Evolutionary conservation across 2,888 invertebrate genomes (phyloP).

Genomic region (Tuta absoluta): DNA sequence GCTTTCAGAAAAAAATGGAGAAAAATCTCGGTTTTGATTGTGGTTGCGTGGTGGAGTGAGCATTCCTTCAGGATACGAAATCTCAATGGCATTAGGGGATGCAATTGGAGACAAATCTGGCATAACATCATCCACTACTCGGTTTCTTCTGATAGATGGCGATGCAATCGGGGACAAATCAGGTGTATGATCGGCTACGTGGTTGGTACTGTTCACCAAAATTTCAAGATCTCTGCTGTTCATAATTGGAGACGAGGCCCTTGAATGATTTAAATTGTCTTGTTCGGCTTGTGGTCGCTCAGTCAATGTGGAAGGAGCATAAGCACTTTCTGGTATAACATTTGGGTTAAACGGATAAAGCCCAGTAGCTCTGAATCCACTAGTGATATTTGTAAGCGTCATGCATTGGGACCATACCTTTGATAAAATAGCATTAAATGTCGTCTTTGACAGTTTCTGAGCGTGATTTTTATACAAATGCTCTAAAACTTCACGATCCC

Average conservation of each 20-base stretch:
- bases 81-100: too few species aligned
- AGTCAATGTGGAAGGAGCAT: background rate
- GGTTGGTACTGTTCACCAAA: slow-evolving; percentile 6
- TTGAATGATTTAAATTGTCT: background rate
- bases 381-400: slow-evolving; percentile 16
- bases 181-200: slow-evolving; percentile 23
- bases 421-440: background rate
- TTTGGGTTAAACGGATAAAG: slow-evolving; percentile 22
- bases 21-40: too few species aligned
- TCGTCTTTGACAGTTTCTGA: slow-evolving; percentile 30
- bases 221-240: too few species aligned
- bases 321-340: slow-evolving; percentile 21
- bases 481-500: background rate
- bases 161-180: too few species aligned
- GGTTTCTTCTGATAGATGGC: too few species aligned
- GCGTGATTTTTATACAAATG: slow-evolving; percentile 32
- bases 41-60: too few species aligned
- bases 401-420: slow-evolving; percentile 10
- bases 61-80: too few species aligned
- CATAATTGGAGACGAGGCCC: background rate
- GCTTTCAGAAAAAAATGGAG: slow-evolving; percentile 10
- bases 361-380: slow-evolving; percentile 26
- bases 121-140: too few species aligned
- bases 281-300: too few species aligned
- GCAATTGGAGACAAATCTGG: too few species aligned